A percentile compares a stretch with the other conserved stretches of the same genome.
Evolutionary conservation across 2,888 invertebrate genomes (phyloP).

Genomic region (Thalpophila matura): DNA sequence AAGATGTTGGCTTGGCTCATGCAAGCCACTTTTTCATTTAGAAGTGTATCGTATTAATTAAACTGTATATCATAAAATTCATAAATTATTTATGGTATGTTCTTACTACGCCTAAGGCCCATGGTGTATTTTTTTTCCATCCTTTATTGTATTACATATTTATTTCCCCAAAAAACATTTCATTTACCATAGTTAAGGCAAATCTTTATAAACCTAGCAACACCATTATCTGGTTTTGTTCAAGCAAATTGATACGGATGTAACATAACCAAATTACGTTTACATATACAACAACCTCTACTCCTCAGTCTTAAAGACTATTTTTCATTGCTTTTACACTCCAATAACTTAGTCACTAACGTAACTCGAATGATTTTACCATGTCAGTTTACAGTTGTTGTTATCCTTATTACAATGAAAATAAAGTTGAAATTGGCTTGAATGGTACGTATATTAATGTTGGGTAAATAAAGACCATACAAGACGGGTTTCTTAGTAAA

Average conservation of each 20-base stretch:
- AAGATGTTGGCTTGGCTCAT: too few relatives aligned
- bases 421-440: slow-evolving; percentile 18
- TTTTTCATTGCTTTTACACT: neutral
- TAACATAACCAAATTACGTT: slow-evolving; percentile 13
- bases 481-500: slow-evolving; percentile 49
- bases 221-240: slow-evolving; percentile 27
- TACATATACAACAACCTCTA: neutral
- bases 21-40: too few relatives aligned
- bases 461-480: neutral
- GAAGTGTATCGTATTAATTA: too few relatives aligned
- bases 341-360: slow-evolving; percentile 13
- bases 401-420: rapidly evolving
- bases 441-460: neutral
- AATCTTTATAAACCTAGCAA: slow-evolving; percentile 24
- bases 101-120: too few relatives aligned
- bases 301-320: rapidly evolving
- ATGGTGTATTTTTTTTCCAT: too few relatives aligned
- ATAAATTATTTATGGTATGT: too few relatives aligned
- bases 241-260: slow-evolving; percentile 49
- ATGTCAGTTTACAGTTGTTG: slow-evolving; percentile 18
- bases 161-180: neutral
- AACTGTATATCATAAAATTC: too few relatives aligned
- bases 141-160: neutral
- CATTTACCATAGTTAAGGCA: neutral
- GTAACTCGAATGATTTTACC: slow-evolving; percentile 2